Evolutionary conservation across 2,888 invertebrate species (phyloP).

Genomic region (Melanargia galathea): DNA sequence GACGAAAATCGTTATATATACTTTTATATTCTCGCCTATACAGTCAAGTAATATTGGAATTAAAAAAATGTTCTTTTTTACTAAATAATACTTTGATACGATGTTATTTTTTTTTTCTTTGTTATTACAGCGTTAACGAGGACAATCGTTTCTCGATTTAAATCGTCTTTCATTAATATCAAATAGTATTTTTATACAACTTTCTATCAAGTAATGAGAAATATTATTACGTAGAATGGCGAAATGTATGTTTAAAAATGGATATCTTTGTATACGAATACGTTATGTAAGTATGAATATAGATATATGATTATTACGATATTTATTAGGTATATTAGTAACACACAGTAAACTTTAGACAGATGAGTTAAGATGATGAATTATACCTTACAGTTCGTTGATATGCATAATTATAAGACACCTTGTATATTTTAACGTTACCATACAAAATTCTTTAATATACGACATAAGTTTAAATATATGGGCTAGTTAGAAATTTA

Average conservation of each 20-base stretch:
- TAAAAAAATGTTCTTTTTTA: neutral
- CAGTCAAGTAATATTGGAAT: neutral
- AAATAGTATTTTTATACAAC: neutral
- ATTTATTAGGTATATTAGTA: slow-evolving; percentile 23
- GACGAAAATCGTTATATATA: neutral
- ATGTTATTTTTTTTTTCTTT: neutral
- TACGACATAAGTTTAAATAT: slow-evolving; percentile 42
- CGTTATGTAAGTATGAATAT: slow-evolving; percentile 19
- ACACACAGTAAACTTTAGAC: slow-evolving; percentile 33
- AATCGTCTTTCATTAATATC: neutral
- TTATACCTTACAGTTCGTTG: slow-evolving; percentile 74
- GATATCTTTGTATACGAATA: slow-evolving; percentile 16
- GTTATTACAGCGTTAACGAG: neutral
- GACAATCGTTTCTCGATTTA: neutral
- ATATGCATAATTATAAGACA: slow-evolving; percentile 82
- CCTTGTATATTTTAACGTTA: slow-evolving; percentile 74
- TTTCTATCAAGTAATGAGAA: neutral
- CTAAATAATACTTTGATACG: neutral
- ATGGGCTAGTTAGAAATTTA: slow-evolving; percentile 51
- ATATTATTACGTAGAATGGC: slow-evolving; percentile 12
- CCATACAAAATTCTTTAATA: slow-evolving; percentile 66
- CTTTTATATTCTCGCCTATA: neutral
- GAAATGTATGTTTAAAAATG: slow-evolving; percentile 17
- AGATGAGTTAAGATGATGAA: slow-evolving; percentile 39
- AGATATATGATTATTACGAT: slow-evolving; percentile 20